Evolutionary conservation across 2,888 invertebrate genomes (phyloP).

Genomic region (Branchipolynoe longqiensis): DNA sequence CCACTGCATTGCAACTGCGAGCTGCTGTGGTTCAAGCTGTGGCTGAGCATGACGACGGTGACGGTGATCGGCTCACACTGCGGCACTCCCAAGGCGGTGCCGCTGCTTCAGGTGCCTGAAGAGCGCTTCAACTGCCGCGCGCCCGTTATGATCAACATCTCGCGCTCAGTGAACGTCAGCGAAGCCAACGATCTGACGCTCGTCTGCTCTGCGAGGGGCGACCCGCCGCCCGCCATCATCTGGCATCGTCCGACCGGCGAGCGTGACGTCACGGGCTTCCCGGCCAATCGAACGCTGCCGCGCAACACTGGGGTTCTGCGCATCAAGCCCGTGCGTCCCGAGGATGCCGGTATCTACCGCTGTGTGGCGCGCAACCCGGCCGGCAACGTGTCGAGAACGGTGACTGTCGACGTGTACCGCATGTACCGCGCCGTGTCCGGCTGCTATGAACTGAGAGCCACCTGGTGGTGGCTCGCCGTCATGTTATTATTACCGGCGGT

Average conservation of each 20-base stretch:
- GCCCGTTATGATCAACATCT: slow-evolving; percentile 58
- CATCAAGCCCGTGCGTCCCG: slow-evolving; percentile 22
- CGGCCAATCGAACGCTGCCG: slow-evolving; percentile 41
- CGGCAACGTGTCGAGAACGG: slow-evolving; percentile 60
- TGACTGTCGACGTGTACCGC: slow-evolving; percentile 57
- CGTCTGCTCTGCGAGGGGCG: slow-evolving; percentile 60
- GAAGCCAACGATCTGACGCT: slow-evolving; percentile 40
- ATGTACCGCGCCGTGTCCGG: slow-evolving; percentile 31
- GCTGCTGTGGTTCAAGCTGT: slow-evolving; percentile 63
- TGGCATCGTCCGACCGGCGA: slow-evolving; percentile 61
- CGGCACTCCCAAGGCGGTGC: slow-evolving; percentile 50
- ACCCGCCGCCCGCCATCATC: slow-evolving; percentile 62
- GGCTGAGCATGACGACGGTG: slow-evolving; percentile 34
- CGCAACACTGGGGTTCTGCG: slow-evolving; percentile 39
- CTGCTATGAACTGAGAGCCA: not conserved
- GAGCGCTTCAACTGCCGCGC: slow-evolving; percentile 59
- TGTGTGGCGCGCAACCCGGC: slow-evolving; percentile 62
- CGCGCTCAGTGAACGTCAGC: slow-evolving; percentile 27
- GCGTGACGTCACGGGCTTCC: not conserved
- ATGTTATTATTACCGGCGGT: too few relatives aligned
- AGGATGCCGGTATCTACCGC: slow-evolving; percentile 58
- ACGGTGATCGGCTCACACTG: slow-evolving; percentile 59
- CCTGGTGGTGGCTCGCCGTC: slow-evolving; percentile 16
- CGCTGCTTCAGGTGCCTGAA: slow-evolving; percentile 53
- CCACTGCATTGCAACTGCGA: slow-evolving; percentile 65